A percentile compares a stretch with the other conserved stretches of the same genome.
Conservation (phyloP, 2,888 invertebrate species). For the Strigamia maritima region DNA sequence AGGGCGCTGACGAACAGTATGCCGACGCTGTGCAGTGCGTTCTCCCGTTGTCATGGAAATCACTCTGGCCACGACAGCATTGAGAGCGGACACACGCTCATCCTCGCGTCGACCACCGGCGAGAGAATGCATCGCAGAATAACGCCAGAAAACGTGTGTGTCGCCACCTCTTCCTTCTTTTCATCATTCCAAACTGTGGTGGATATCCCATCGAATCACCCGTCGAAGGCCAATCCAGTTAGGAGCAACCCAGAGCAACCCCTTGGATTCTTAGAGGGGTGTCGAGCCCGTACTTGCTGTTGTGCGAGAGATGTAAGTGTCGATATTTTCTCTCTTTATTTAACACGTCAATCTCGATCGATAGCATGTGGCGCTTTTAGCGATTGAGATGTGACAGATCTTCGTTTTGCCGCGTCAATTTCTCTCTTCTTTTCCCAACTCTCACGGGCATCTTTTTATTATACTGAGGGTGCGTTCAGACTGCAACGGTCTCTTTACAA, state of each 20-base stretch:
- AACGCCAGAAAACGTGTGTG: not conserved
- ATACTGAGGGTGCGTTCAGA: not conserved
- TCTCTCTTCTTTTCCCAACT: not conserved
- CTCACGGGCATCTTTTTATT: not conserved
- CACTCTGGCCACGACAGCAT: conserved; percentile 5
- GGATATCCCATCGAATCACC: not conserved
- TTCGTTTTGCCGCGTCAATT: not conserved
- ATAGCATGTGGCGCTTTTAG: not conserved
- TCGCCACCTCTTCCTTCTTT: not conserved
- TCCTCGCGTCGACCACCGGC: not conserved
- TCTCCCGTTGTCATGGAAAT: conserved; percentile 19
- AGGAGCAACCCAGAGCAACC: not conserved
- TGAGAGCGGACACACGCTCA: not conserved
- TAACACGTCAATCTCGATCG: not conserved
- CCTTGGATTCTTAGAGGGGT: conserved; percentile 6
- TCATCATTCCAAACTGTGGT: not conserved
- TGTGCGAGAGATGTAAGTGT: not conserved
- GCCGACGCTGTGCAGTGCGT: not conserved
- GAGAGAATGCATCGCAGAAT: not conserved
- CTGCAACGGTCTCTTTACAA: not conserved
- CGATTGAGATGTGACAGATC: not conserved
- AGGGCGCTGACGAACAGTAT: not conserved
- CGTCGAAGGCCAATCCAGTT: not conserved
- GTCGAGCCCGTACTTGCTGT: not conserved
- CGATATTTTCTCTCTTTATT: not conserved